Evolutionary conservation across 2,113 vertebrate genomes (phyloP).

Genomic region (Urocynchramus pylzowi): DNA sequence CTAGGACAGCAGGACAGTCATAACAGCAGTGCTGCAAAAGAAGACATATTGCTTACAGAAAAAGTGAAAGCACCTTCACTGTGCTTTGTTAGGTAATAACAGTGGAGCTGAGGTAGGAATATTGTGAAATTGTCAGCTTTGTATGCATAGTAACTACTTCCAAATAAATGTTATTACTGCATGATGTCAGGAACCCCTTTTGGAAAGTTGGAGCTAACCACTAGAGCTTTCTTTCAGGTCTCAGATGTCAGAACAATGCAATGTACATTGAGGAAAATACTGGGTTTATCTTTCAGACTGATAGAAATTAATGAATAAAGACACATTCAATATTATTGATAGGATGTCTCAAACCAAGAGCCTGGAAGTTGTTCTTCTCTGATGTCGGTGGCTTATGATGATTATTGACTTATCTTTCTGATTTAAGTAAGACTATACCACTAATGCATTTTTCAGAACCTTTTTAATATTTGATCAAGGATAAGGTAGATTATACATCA

Average conservation of each 20-base stretch:
- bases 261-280: neutral
- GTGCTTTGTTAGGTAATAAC: neutral
- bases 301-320: neutral
- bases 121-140: neutral
- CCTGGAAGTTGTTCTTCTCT: neutral
- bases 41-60: neutral
- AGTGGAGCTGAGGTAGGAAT: neutral
- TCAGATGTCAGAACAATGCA: neutral
- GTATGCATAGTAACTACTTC: neutral
- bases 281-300: neutral
- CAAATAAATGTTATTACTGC: neutral
- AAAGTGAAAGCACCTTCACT: neutral
- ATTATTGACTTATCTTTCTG: slow-evolving; percentile 22
- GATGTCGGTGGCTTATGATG: neutral
- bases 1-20: neutral
- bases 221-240: neutral
- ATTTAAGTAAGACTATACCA: neutral
- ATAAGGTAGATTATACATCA: neutral
- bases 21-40: neutral
- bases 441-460: slow-evolving; percentile 34
- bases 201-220: neutral
- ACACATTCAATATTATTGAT: slow-evolving; percentile 1
- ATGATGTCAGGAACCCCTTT: neutral
- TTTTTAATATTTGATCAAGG: slow-evolving; percentile 39
- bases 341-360: neutral